A percentile compares a stretch with the other conserved stretches of the same genome.
These are phyloP conservation scores for Thecophora atra DNA, from an alignment of 2,888 invertebrate genomes.

Conservation along the genomic window DNA sequence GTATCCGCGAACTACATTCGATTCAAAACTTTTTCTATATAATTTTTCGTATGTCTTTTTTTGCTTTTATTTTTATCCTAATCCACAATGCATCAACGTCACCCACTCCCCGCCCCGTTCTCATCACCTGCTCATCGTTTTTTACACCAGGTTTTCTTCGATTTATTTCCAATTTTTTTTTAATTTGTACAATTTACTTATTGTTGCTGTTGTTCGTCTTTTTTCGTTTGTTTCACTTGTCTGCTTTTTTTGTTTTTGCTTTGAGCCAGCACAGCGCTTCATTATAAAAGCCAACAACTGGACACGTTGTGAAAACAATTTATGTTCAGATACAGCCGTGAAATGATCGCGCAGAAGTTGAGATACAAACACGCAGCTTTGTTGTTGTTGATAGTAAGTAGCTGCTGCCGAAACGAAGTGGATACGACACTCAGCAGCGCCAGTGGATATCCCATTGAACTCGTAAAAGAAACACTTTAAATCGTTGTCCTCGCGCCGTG, in stretches of 20 bases:
- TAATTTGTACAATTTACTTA: neutral
- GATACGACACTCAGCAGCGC: neutral
- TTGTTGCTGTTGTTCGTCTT: slow-evolving; percentile 4
- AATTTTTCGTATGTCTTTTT: no score
- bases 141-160: slow-evolving; percentile 17
- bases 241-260: neutral
- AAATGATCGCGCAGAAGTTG: slow-evolving; percentile 57
- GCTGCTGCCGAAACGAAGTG: neutral
- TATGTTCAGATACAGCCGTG: slow-evolving; percentile 60
- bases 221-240: neutral
- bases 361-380: slow-evolving; percentile 53
- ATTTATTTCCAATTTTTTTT: neutral
- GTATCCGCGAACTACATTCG: no score
- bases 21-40: no score
- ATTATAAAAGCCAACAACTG: slow-evolving; percentile 63
- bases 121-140: slow-evolving; percentile 26
- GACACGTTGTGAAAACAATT: slow-evolving; percentile 61
- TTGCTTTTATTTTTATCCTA: no score
- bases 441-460: neutral
- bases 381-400: slow-evolving; percentile 61
- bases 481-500: neutral
- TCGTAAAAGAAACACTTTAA: neutral
- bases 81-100: neutral
- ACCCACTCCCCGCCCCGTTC: neutral
- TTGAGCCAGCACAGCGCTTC: slow-evolving; percentile 40